Conservation (phyloP, 2,797 vertebrate genomes). For the Pelodytes ibericus region DNA sequence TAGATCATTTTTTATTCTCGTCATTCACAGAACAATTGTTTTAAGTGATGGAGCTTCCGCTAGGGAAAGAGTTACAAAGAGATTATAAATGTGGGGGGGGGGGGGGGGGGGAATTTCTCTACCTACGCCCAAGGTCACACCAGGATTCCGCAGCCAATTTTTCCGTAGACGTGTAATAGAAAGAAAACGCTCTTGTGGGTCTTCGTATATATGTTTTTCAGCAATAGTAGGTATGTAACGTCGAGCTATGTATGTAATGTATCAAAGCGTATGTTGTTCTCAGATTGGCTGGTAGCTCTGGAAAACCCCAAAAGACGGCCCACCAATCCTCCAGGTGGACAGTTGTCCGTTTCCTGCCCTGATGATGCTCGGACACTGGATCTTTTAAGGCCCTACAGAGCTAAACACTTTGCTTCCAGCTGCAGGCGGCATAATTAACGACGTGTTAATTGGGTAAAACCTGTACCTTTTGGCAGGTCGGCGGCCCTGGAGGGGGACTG, state of each 20-base stretch:
- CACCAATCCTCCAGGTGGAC: not conserved
- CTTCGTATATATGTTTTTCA: too few species aligned
- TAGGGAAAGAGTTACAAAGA: too few species aligned
- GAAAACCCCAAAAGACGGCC: not conserved
- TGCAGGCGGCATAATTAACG: not conserved
- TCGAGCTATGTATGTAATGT: not conserved
- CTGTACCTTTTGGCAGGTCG: not conserved
- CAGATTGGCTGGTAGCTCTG: not conserved
- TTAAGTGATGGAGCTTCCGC: too few species aligned
- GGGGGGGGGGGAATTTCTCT: too few species aligned
- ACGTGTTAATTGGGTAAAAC: constrained; percentile 8
- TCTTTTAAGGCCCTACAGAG: not conserved
- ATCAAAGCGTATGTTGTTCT: not conserved
- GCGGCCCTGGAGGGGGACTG: not conserved
- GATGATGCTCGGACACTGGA: not conserved
- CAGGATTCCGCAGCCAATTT: too few species aligned
- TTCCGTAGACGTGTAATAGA: too few species aligned
- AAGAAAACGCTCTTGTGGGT: too few species aligned
- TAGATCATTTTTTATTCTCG: too few species aligned
- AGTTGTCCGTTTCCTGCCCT: not conserved
- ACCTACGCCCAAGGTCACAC: too few species aligned
- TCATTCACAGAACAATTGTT: too few species aligned
- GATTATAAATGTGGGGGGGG: too few species aligned
- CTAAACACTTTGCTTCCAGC: not conserved
- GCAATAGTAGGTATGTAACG: too few species aligned